These are phyloP conservation scores for Arnoldichthys spilopterus DNA, from an alignment of 2,797 vertebrate species.

Conservation along the genomic window DNA sequence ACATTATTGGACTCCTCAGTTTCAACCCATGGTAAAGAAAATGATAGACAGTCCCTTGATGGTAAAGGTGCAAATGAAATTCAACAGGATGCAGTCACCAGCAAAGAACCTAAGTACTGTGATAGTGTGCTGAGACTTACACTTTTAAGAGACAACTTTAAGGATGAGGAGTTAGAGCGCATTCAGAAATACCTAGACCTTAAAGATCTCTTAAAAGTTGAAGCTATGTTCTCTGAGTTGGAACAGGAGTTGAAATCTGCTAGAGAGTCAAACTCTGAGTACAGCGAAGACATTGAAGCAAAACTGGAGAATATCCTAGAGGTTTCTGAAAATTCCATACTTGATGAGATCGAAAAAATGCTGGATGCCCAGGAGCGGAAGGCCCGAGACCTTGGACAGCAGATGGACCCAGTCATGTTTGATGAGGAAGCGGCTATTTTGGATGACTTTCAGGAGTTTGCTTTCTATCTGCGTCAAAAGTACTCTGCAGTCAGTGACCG, in stretches of 20 bases:
- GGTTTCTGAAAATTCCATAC: constrained; percentile 82
- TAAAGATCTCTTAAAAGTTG: constrained; percentile 78
- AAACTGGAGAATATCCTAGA: constrained; percentile 86
- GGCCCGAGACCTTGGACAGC: constrained; percentile 59
- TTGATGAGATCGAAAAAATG: constrained; percentile 85
- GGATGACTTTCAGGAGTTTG: constrained; percentile 90
- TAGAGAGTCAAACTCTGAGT: constrained; percentile 58
- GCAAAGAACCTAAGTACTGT: constrained; percentile 71
- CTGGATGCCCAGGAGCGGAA: constrained; percentile 73
- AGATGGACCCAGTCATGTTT: constrained; percentile 67
- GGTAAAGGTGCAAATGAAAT: constrained; percentile 16
- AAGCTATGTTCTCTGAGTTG: constrained; percentile 86
- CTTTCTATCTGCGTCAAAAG: constrained; percentile 87
- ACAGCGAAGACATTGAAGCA: constrained; percentile 76
- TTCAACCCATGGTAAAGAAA: background rate
- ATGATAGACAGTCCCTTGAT: constrained; percentile 10
- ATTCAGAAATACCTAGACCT: constrained; percentile 82
- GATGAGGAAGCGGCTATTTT: constrained; percentile 86
- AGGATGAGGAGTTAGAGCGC: constrained; percentile 73
- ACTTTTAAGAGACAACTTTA: constrained; percentile 82
- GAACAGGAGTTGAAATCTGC: constrained; percentile 80
- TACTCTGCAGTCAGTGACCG: constrained; percentile 80
- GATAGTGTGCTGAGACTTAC: constrained; percentile 74
- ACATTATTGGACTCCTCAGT: background rate
- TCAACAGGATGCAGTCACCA: background rate